Evolutionary conservation across 2,888 invertebrate genomes (phyloP).

Genomic region (Ichneumoninae sp.): DNA sequence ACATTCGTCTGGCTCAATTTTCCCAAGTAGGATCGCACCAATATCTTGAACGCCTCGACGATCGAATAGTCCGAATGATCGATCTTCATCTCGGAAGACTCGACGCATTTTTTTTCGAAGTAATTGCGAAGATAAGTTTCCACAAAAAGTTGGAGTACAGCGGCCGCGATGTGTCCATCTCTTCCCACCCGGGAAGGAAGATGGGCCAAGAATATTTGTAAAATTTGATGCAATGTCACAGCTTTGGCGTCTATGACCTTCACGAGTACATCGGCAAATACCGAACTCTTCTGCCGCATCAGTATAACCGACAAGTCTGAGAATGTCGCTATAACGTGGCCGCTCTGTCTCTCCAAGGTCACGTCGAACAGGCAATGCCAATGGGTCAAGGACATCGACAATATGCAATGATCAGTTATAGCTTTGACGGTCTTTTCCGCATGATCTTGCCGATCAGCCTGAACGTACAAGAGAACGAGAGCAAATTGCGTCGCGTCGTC

Average conservation of each 20-base stretch:
- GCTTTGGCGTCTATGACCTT: slow-evolving; percentile 84
- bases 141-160: slow-evolving; percentile 81
- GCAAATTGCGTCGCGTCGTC: slow-evolving; percentile 84
- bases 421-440: slow-evolving; percentile 85
- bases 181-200: slow-evolving; percentile 88
- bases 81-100: slow-evolving; percentile 67
- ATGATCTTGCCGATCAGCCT: slow-evolving; percentile 85
- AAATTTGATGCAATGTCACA: slow-evolving; percentile 84
- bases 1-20: slow-evolving; percentile 83
- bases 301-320: slow-evolving; percentile 86
- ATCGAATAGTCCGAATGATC: slow-evolving; percentile 84
- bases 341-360: slow-evolving; percentile 81
- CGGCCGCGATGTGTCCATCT: slow-evolving; percentile 82
- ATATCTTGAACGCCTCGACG: slow-evolving; percentile 86
- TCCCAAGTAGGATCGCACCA: slow-evolving; percentile 88
- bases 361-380: slow-evolving; percentile 86
- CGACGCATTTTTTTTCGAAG: slow-evolving; percentile 69
- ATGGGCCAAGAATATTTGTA: slow-evolving; percentile 88
- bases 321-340: slow-evolving; percentile 83
- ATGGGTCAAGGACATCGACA: slow-evolving; percentile 83
- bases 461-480: slow-evolving; percentile 85
- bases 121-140: slow-evolving; percentile 81
- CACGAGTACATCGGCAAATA: slow-evolving; percentile 85
- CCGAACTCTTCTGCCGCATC: slow-evolving; percentile 84
- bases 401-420: slow-evolving; percentile 83